Evolutionary conservation across 2,113 vertebrate species (phyloP).

Genomic region (Cephalopholis sonnerati): DNA sequence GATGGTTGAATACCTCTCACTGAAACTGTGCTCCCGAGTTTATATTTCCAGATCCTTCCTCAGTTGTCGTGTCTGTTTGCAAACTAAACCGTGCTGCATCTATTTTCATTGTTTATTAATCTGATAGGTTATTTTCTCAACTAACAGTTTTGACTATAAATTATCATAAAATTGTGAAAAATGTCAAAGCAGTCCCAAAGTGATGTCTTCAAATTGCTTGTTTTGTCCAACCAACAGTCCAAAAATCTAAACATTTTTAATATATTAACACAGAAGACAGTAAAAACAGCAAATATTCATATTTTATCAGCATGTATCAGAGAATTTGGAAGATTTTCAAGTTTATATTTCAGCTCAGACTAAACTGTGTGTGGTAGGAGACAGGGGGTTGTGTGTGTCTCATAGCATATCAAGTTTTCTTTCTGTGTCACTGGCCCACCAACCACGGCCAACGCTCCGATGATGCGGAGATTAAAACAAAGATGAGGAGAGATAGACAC

Average conservation of each 20-base stretch:
- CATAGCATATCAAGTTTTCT: slow-evolving; percentile 57
- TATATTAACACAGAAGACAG: not conserved
- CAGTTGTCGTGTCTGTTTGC: not conserved
- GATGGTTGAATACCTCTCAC: too few species aligned
- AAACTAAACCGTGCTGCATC: not conserved
- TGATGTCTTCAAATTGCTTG: not conserved
- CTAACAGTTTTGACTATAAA: not conserved
- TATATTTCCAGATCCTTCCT: not conserved
- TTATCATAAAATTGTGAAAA: not conserved
- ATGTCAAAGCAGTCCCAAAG: not conserved
- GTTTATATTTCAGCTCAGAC: not conserved
- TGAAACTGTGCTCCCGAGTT: too few species aligned
- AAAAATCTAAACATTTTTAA: not conserved
- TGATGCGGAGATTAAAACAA: slow-evolving; percentile 62
- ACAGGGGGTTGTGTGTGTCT: slow-evolving; percentile 14
- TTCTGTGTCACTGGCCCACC: slow-evolving; percentile 55
- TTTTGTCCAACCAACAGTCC: not conserved
- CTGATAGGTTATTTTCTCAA: not conserved
- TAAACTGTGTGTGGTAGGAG: slow-evolving; percentile 25
- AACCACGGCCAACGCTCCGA: slow-evolving; percentile 44
- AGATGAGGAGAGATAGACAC: slow-evolving; percentile 54
- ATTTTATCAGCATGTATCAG: not conserved
- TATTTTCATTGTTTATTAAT: not conserved
- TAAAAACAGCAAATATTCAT: not conserved
- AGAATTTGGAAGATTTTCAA: not conserved